Base-by-base conservation (phyloP, 2,888 invertebrate genomes). In the Trisateles emortualis region DNA sequence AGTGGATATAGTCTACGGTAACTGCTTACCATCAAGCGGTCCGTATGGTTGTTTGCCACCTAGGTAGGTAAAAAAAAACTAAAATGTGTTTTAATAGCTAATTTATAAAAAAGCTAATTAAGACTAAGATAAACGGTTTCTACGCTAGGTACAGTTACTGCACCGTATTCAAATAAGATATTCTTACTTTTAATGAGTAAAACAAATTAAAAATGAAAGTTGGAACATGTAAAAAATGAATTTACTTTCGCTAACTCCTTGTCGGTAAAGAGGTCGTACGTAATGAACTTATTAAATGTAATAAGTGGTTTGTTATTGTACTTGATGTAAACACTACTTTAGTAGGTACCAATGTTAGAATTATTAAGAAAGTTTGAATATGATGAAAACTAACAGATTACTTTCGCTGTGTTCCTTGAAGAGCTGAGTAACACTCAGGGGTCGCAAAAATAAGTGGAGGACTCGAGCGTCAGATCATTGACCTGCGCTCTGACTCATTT, bases 351-450 rank as follows among this genome's bases (percentile, higher is more conserved):
- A 19, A 40, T 32, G 10, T 47, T 46, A 40, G 30, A 30, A 30
- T 48, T 52, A 41, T 29, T 56, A 64, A 45, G 73, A 68, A 68
- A 68, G 68, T 71, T 54, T 32, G 13, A 51, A 50, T 44, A 57
- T 46, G 47, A 56, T 57, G 38, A 51, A 62, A 40, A 40, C 56
- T 44, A 59, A 57, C 60, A 6, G 26, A 26, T 71, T 56, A 81
- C 80, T 83, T 83, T 83, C 83, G 72, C 78, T 73, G 40, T 51
- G 30, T 77, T 78, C 76, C 66, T 74, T 72, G 67, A 56, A 67
- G 48, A 52, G 52, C 55, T 26, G 26, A 26, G 9, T 26, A 22
- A 22, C 60, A 53, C 49, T 59, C 47, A 74, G 64, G 61, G 69
- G 62, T 68, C 64, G 68, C 59, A 58, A 52, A 59, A 58, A 55